These are phyloP conservation scores for Drosophila bifasciata DNA, from an alignment of 1,140 invertebrate species.

Conservation along the genomic window DNA sequence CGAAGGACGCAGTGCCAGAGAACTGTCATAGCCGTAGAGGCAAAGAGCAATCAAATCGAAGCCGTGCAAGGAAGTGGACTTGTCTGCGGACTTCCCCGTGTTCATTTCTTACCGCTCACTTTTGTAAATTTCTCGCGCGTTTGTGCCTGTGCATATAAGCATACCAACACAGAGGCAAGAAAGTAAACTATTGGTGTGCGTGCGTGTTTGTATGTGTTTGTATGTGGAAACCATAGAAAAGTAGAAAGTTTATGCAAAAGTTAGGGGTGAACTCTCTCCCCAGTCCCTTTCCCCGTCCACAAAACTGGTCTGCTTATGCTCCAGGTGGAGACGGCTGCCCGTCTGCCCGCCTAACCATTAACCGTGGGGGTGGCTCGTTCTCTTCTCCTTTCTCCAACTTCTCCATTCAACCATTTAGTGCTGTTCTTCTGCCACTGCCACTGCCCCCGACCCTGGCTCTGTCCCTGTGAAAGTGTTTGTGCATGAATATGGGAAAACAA, in stretches of 20 bases:
- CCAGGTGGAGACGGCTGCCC: slow-evolving; percentile 9
- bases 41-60: slow-evolving; percentile 44
- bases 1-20: slow-evolving; percentile 32
- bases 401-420: not conserved
- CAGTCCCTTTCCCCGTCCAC: slow-evolving; percentile 1
- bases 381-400: slow-evolving; percentile 16
- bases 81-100: slow-evolving; percentile 36
- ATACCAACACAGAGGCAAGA: not conserved
- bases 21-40: not conserved
- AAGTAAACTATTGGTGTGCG: not conserved
- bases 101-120: slow-evolving; percentile 23
- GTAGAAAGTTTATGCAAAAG: slow-evolving; percentile 73
- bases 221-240: slow-evolving; percentile 73
- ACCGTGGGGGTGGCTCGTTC: slow-evolving; percentile 50
- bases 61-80: slow-evolving; percentile 28
- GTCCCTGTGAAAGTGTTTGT: slow-evolving; percentile 44
- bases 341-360: slow-evolving; percentile 10
- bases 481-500: slow-evolving; percentile 67
- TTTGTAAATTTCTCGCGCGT: slow-evolving; percentile 29
- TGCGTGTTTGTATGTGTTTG: slow-evolving; percentile 23
- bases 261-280: slow-evolving; percentile 54
- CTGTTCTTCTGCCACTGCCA: too few relatives aligned
- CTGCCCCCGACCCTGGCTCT: not conserved
- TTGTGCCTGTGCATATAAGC: slow-evolving; percentile 17
- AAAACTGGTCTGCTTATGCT: not conserved